Evolutionary conservation across 2,113 vertebrate genomes (phyloP).

Genomic region (Cyprinodon tularosa): DNA sequence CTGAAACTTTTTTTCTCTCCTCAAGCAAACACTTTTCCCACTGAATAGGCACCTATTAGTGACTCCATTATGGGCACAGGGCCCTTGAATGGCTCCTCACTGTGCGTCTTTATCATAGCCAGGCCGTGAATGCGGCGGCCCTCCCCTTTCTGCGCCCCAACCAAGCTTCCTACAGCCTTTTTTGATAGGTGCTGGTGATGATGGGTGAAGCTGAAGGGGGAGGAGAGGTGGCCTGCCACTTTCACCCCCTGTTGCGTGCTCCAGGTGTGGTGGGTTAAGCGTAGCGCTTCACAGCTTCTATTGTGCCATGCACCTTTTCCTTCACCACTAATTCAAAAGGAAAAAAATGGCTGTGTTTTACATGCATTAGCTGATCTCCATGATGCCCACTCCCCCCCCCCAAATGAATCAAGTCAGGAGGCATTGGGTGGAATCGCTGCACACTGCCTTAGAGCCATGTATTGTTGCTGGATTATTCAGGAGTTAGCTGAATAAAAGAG

Average conservation of each 20-base stretch:
- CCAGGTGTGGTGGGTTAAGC: constrained; percentile 87
- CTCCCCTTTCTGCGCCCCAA: constrained; percentile 46
- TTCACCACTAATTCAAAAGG: constrained; percentile 77
- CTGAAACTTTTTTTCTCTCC: constrained; percentile 74
- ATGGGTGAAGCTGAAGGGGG: constrained; percentile 46
- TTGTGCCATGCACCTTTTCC: constrained; percentile 83
- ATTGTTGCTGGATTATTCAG: constrained; percentile 93
- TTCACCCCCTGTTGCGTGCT: constrained; percentile 79
- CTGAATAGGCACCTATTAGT: constrained; percentile 86
- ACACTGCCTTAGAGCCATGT: constrained; percentile 83
- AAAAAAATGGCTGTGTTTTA: constrained; percentile 83
- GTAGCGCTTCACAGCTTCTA: constrained; percentile 73
- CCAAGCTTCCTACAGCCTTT: constrained; percentile 67
- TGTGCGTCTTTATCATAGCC: constrained; percentile 82
- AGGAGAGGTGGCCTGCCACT: constrained; percentile 30
- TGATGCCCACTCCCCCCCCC: constrained; percentile 72
- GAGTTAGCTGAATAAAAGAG: constrained; percentile 74
- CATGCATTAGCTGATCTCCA: constrained; percentile 87
- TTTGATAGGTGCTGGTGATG: constrained; percentile 73
- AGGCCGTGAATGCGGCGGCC: constrained; percentile 70
- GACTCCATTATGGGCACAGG: constrained; percentile 82
- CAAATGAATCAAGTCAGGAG: constrained; percentile 80
- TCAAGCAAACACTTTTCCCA: constrained; percentile 82
- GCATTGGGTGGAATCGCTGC: constrained; percentile 79
- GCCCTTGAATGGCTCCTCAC: constrained; percentile 82